Percentiles rank a stretch among this genome's conserved stretches.
Conservation (phyloP, 2,113 vertebrate genomes). For the Gavialis gangeticus region DNA sequence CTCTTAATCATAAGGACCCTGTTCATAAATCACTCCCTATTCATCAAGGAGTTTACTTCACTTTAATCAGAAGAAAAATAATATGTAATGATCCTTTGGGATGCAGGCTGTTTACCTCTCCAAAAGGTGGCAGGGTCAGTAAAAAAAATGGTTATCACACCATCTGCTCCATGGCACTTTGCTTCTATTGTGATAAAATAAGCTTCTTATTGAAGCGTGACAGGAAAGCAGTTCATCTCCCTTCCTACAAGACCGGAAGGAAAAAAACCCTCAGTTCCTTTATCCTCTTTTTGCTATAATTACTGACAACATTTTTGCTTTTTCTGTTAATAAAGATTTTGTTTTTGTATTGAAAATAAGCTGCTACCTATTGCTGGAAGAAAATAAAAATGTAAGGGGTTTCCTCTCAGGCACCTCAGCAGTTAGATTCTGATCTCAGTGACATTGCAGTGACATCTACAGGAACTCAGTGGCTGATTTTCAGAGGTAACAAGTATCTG, state of each 20-base stretch:
- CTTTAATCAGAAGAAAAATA: neutral
- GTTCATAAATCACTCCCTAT: neutral
- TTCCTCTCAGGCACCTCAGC: neutral
- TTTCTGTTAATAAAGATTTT: neutral
- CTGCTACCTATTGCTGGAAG: neutral
- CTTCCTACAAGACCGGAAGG: neutral
- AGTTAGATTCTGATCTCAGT: neutral
- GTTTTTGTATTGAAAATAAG: neutral
- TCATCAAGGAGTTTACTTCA: neutral
- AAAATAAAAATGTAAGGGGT: neutral
- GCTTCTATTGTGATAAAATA: slow-evolving; percentile 10
- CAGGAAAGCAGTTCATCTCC: neutral
- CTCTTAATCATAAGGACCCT: neutral
- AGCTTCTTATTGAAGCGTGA: neutral
- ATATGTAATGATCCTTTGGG: neutral
- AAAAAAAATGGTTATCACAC: neutral
- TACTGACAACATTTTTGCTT: neutral
- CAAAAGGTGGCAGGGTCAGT: neutral
- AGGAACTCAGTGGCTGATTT: rapidly evolving
- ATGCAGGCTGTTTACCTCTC: neutral
- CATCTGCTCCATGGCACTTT: neutral
- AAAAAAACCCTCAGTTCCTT: neutral
- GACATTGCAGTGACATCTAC: neutral
- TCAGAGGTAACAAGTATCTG: neutral
- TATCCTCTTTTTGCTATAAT: neutral